Base-by-base conservation (phyloP, 2,797 vertebrate species). In the Remorina albescens region DNA sequence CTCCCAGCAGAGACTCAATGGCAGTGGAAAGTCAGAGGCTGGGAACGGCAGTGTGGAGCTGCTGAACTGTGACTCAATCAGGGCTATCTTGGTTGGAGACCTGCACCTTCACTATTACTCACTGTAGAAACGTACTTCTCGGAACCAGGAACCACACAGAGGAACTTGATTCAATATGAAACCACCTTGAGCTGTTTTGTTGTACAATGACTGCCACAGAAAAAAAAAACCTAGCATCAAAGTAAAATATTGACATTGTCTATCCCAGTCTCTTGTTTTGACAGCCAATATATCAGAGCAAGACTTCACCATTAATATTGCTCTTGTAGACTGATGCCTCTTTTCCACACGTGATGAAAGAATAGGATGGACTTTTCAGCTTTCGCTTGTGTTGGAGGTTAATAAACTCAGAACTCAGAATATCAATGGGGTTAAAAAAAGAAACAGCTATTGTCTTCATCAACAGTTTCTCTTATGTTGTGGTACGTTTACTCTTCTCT, bases 101-200 rank as follows among this genome's bases (percentile, higher is more conserved):
- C 78, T 85, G 82, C 79, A 92, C 86, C 91, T 92, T 94, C 92
- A 83, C 81, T 93, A 93, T 95, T 94, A 95, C 93, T 96, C 95
- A 95, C 81, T 78, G 56, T 68, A 65, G 77, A 87, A 81, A 84
- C 88, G 88, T 81, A 69, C 81, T 96, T 95, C 95, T 95, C 89
- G 94, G 94, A 96, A 96, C 91, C 86, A 82, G 84, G 88, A 88
- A 92, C 91, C 88, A 64, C 89, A 88, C 85, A 93, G 92, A 94
- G 94, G 95, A 95, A 95, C 93, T 92, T 82, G 83, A 94, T 95
- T 95, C 92, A 95, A 89, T 93, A 88, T 94, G 95, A 96, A 96
- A 95, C 94, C 88, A 54, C 85, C 76, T 86, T 36, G 64, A 71
- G 85, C 71, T 76, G 76, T 84, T 89, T 75, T 82, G 80, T 87